A percentile compares a stretch with the other conserved stretches of the same genome.
Conservation (phyloP, 2,888 invertebrate genomes). For the Tinea pellionella region DNA sequence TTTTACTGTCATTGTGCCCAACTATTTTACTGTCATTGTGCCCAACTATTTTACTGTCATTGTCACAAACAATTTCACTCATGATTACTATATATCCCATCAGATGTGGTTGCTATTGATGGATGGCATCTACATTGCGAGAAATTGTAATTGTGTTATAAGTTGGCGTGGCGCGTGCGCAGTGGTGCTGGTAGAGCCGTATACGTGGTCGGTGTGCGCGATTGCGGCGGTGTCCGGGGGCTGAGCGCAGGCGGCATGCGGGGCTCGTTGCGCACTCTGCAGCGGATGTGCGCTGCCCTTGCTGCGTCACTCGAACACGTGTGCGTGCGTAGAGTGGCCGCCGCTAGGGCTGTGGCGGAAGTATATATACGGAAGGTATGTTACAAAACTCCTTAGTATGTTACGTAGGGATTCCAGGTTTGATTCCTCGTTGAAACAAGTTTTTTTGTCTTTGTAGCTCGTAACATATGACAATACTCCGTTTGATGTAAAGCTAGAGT, state of each 20-base stretch:
- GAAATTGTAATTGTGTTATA: neutral
- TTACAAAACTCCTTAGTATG: neutral
- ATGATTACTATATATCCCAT: too few species aligned
- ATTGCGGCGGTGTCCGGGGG: slow-evolving; percentile 89
- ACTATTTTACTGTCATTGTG: too few species aligned
- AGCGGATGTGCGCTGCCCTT: slow-evolving; percentile 88
- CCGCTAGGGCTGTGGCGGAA: slow-evolving; percentile 80
- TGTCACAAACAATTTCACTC: too few species aligned
- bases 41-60: too few species aligned
- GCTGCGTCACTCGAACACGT: slow-evolving; percentile 75
- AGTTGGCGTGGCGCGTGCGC: slow-evolving; percentile 97
- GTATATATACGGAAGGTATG: slow-evolving; percentile 82
- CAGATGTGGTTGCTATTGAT: too few species aligned
- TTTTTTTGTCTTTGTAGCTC: too few species aligned
- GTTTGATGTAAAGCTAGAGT: too few species aligned
- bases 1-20: too few species aligned
- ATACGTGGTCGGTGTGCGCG: slow-evolving; percentile 96
- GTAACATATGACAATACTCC: too few species aligned
- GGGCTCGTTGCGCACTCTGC: slow-evolving; percentile 86
- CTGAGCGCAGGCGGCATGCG: slow-evolving; percentile 85
- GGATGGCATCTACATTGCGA: too few species aligned
- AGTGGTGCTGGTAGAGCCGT: slow-evolving; percentile 93
- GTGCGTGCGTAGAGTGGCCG: slow-evolving; percentile 39
- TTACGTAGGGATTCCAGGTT: too few species aligned
- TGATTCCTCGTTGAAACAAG: too few species aligned